A percentile compares a stretch with the other conserved stretches of the same genome.
phyloP scores from a whole-genome alignment of 2,888 invertebrate genomes.

The Nomada fabriciana region DNA sequence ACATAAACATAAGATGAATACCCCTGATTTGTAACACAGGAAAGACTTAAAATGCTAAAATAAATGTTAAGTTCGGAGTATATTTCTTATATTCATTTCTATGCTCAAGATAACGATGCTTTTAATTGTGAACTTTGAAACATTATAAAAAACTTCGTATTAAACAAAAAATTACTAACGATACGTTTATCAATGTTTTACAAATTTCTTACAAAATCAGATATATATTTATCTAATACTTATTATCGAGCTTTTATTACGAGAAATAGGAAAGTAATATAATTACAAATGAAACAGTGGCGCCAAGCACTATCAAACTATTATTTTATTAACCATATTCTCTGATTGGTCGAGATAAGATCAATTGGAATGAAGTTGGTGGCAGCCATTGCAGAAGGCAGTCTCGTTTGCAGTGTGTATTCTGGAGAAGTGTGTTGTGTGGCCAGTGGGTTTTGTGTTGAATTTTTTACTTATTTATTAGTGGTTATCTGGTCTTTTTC shows the following conservation, averaged over 20 bases:
- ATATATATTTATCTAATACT: neutral
- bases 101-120: neutral
- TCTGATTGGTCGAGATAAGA: conserved; percentile 64
- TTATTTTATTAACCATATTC: conserved; percentile 39
- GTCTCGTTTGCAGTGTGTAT: conserved; percentile 79
- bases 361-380: conserved; percentile 70
- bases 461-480: conserved; percentile 81
- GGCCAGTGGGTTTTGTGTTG: conserved; percentile 82
- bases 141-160: neutral
- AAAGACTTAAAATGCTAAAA: neutral
- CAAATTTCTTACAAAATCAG: neutral
- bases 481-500: conserved; percentile 81
- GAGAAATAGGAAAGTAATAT: conserved; percentile 1
- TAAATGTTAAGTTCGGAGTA: neutral
- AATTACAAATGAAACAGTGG: conserved; percentile 9
- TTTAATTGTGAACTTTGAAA: neutral
- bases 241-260: neutral
- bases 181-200: neutral
- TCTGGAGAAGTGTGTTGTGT: conserved; percentile 82
- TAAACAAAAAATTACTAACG: neutral
- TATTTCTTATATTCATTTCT: neutral
- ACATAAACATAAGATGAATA: conserved; percentile 14
- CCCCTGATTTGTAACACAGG: neutral
- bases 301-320: conserved; percentile 28
- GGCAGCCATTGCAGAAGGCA: conserved; percentile 79